A percentile compares a stretch with the other conserved stretches of the same genome.
Evolutionary conservation across 2,888 invertebrate species (phyloP).

Genomic region (Dryobota labecula): DNA sequence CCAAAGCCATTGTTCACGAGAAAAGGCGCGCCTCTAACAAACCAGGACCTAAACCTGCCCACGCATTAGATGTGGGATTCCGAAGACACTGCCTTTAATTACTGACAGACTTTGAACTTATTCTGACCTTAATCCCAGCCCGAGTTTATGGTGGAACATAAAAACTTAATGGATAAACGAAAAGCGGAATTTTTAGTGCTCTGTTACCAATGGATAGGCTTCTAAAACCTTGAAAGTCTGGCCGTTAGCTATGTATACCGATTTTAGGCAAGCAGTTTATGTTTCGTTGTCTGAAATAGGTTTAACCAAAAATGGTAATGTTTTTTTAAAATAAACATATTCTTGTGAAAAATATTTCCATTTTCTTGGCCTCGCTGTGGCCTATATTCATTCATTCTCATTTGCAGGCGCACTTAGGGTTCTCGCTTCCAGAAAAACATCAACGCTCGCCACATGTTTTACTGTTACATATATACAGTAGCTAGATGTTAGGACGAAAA

Average conservation of each 20-base stretch:
- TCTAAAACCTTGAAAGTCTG: constrained; percentile 59
- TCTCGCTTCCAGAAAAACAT: constrained; percentile 38
- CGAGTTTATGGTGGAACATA: constrained; percentile 58
- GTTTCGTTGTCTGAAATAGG: constrained; percentile 38
- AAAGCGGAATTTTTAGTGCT: constrained; percentile 56
- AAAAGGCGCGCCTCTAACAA: constrained; percentile 32
- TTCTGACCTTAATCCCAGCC: constrained; percentile 57
- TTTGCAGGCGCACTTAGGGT: constrained; percentile 51
- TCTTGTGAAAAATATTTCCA: constrained; percentile 50
- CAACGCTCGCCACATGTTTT: constrained; percentile 43
- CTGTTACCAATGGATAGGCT: constrained; percentile 36
- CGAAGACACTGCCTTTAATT: constrained; percentile 60
- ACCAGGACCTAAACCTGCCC: constrained; percentile 33
- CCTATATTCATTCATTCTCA: constrained; percentile 58
- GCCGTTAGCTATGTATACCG: constrained; percentile 13
- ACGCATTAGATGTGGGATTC: constrained; percentile 43
- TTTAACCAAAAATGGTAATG: constrained; percentile 32
- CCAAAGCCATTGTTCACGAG: constrained; percentile 30
- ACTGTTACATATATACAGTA: constrained; percentile 36
- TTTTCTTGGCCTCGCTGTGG: constrained; percentile 54
- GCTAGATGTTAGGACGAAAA: constrained; percentile 27
- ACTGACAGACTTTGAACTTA: constrained; percentile 54
- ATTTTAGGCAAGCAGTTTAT: constrained; percentile 36
- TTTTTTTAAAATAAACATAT: constrained; percentile 48
- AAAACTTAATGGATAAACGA: constrained; percentile 59